These are phyloP conservation scores for Melopsittacus undulatus DNA, from an alignment of 2,797 vertebrate species.

Conservation along the genomic window DNA sequence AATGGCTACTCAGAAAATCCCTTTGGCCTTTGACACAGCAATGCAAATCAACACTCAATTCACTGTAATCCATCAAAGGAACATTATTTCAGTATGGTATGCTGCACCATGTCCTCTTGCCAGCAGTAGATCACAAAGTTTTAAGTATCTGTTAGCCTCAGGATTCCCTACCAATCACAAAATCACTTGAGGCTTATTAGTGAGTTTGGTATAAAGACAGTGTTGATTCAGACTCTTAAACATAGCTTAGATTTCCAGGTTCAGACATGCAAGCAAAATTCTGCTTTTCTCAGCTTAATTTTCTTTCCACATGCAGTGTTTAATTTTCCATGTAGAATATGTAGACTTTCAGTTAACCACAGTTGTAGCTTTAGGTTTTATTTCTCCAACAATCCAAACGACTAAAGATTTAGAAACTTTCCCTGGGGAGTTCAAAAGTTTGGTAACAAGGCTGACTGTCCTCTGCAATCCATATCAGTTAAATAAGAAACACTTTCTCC, in stretches of 20 bases:
- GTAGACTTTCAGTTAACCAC: not conserved
- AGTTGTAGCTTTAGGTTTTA: not conserved
- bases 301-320: not conserved
- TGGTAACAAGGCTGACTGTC: not conserved
- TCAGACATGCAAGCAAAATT: not conserved
- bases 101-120: not conserved
- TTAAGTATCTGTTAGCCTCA: not conserved
- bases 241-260: not conserved
- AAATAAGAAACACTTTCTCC: not conserved
- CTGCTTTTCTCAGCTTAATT: not conserved
- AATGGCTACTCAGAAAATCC: not conserved
- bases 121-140: not conserved
- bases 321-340: not conserved
- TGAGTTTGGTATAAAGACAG: not conserved
- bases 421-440: not conserved
- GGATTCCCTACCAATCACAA: not conserved
- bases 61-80: not conserved
- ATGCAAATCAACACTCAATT: not conserved
- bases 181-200: not conserved
- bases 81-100: not conserved
- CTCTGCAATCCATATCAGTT: not conserved
- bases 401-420: not conserved
- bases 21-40: not conserved
- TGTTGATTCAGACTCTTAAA: not conserved
- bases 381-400: not conserved